phyloP scores from a whole-genome alignment of 2,888 invertebrate species.

The Ceraclea dissimilis region DNA sequence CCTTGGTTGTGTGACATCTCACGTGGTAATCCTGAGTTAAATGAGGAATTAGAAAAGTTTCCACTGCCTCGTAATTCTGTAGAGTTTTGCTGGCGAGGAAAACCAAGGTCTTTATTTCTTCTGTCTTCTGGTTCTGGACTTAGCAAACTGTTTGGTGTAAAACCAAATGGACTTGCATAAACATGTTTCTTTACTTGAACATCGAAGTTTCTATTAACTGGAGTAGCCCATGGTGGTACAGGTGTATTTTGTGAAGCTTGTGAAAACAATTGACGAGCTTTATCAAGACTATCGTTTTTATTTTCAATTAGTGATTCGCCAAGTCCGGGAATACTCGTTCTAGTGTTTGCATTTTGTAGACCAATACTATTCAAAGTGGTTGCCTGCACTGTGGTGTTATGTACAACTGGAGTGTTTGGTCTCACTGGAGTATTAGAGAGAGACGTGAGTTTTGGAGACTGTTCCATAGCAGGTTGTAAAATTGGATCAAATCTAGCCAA shows the following conservation, averaged over 20 bases:
- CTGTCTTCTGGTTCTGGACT: not conserved
- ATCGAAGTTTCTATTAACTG: slow-evolving; percentile 7
- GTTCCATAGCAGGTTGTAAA: not conserved
- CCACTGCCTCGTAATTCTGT: not conserved
- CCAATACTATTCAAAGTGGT: not conserved
- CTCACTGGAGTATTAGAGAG: not conserved
- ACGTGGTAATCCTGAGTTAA: not conserved
- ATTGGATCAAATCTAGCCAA: slow-evolving; percentile 43
- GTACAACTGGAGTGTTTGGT: not conserved
- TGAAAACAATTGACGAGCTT: slow-evolving; percentile 26
- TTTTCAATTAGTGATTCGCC: slow-evolving; percentile 30
- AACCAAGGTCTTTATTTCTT: not conserved
- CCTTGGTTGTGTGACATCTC: too few relatives aligned
- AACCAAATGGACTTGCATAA: slow-evolving; percentile 6
- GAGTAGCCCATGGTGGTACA: slow-evolving; percentile 11
- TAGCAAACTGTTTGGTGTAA: not conserved
- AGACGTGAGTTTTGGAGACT: too few relatives aligned
- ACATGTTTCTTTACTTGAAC: slow-evolving; percentile 2
- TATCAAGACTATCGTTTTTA: slow-evolving; percentile 26
- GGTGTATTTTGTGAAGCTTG: not conserved
- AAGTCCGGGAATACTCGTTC: too few relatives aligned
- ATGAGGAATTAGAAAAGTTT: not conserved
- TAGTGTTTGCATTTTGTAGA: too few relatives aligned
- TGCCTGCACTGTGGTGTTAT: not conserved
- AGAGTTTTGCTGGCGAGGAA: not conserved